phyloP scores from a whole-genome alignment of 2,888 invertebrate species.

The Invenusta paracnida region DNA sequence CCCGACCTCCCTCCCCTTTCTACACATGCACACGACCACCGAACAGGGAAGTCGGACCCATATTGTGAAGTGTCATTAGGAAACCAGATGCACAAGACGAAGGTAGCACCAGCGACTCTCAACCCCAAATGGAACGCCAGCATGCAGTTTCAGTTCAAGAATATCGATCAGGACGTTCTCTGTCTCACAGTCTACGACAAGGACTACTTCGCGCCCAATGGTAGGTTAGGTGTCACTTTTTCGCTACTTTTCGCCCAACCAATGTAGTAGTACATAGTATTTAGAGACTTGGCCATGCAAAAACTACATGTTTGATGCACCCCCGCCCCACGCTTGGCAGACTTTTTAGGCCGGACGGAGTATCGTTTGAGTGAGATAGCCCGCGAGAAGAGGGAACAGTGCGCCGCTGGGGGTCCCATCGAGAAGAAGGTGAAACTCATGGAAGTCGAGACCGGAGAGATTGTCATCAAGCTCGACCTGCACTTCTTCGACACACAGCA shows the following conservation, averaged over 20 bases:
- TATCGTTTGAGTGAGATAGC: conserved; percentile 68
- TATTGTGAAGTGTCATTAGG: conserved; percentile 73
- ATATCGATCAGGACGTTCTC: conserved; percentile 68
- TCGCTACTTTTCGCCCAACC: background rate
- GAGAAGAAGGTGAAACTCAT: conserved; percentile 67
- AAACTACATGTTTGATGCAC: too few species aligned
- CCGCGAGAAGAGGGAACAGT: conserved; percentile 64
- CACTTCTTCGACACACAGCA: conserved; percentile 58
- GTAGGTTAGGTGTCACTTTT: conserved; percentile 58
- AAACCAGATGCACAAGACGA: conserved; percentile 69
- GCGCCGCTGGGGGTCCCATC: conserved; percentile 66
- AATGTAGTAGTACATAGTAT: too few species aligned
- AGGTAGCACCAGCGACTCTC: conserved; percentile 65
- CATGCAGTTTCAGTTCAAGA: conserved; percentile 73
- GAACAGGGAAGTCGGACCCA: conserved; percentile 65
- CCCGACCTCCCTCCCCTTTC: too few species aligned
- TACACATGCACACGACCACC: too few species aligned
- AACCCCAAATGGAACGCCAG: conserved; percentile 71
- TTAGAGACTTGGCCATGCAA: too few species aligned
- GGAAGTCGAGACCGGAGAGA: conserved; percentile 70
- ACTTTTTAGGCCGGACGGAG: conserved; percentile 71
- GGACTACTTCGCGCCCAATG: conserved; percentile 71
- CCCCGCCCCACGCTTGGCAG: conserved; percentile 60
- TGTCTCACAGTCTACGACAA: conserved; percentile 71
- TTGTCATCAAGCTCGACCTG: conserved; percentile 70